These are phyloP conservation scores for Cheilosia scutellata DNA, from an alignment of 2,888 invertebrate species.

Conservation along the genomic window DNA sequence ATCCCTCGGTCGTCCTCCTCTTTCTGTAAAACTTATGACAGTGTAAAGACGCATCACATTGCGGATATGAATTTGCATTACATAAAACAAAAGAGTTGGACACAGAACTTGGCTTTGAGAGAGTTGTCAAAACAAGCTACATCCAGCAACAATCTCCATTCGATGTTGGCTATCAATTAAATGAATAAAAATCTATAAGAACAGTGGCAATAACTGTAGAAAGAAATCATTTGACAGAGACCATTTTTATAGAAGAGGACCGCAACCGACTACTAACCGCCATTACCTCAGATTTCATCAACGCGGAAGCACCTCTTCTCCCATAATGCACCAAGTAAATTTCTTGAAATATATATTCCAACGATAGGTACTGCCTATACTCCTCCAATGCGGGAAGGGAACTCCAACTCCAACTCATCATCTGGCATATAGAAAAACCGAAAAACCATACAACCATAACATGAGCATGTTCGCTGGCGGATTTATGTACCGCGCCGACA, in stretches of 20 bases:
- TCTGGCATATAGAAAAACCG: neutral
- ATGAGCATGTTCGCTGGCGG: constrained; percentile 55
- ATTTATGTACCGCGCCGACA: constrained; percentile 67
- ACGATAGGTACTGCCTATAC: neutral
- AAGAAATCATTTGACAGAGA: neutral
- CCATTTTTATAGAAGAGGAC: neutral
- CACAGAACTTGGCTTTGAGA: neutral
- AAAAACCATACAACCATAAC: constrained; percentile 55
- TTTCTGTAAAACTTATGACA: too few species aligned
- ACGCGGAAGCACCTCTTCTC: constrained; percentile 30
- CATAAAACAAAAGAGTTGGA: neutral
- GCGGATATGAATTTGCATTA: neutral
- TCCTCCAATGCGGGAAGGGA: neutral
- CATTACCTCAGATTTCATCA: constrained; percentile 21
- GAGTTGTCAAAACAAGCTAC: neutral
- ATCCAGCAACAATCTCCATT: neutral
- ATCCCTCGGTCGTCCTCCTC: too few species aligned
- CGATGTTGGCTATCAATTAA: neutral
- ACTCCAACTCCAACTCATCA: constrained; percentile 21
- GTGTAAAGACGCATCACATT: too few species aligned
- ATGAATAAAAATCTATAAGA: too few species aligned
- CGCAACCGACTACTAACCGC: neutral
- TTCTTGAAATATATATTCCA: constrained; percentile 19
- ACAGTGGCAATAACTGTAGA: neutral
- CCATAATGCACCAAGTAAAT: constrained; percentile 10